Percentiles rank a stretch among this genome's conserved stretches.
Evolutionary conservation across 2,797 vertebrate genomes (phyloP).

Genomic region (Coregonus suidteri): DNA sequence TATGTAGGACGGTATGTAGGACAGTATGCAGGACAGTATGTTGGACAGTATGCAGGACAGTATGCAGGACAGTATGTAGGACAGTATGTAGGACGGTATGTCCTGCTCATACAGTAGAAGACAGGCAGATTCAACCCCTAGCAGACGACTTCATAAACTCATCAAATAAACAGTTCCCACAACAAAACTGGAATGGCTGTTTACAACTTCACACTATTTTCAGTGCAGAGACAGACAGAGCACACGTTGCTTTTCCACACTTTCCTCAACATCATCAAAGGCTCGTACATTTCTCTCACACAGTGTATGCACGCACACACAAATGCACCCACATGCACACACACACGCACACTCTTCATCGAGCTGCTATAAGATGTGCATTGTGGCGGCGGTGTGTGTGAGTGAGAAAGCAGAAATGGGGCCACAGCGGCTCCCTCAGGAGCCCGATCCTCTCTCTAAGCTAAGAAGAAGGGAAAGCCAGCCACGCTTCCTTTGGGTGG

Average conservation of each 20-base stretch:
- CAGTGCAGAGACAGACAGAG: slow-evolving; percentile 3
- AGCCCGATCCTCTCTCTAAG: slow-evolving; percentile 58
- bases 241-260: slow-evolving; percentile 15
- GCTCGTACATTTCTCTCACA: slow-evolving; percentile 21
- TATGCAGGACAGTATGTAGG: too few species aligned
- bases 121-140: slow-evolving; percentile 4
- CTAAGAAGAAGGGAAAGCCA: slow-evolving; percentile 20
- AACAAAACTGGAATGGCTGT: slow-evolving; percentile 31
- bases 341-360: slow-evolving; percentile 39
- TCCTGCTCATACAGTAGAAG: neutral
- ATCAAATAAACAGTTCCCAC: slow-evolving; percentile 37
- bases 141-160: slow-evolving; percentile 34
- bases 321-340: slow-evolving; percentile 38
- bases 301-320: slow-evolving; percentile 38
- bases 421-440: slow-evolving; percentile 68
- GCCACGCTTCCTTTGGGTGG: too few species aligned
- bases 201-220: slow-evolving; percentile 38
- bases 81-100: too few species aligned
- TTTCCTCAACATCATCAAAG: slow-evolving; percentile 45
- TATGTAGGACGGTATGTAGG: too few species aligned
- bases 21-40: too few species aligned
- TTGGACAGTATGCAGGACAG: too few species aligned
- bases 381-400: neutral
- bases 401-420: slow-evolving; percentile 60
- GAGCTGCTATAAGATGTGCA: slow-evolving; percentile 50